phyloP scores from a whole-genome alignment of 2,888 invertebrate species.

The Furcula furcula region DNA sequence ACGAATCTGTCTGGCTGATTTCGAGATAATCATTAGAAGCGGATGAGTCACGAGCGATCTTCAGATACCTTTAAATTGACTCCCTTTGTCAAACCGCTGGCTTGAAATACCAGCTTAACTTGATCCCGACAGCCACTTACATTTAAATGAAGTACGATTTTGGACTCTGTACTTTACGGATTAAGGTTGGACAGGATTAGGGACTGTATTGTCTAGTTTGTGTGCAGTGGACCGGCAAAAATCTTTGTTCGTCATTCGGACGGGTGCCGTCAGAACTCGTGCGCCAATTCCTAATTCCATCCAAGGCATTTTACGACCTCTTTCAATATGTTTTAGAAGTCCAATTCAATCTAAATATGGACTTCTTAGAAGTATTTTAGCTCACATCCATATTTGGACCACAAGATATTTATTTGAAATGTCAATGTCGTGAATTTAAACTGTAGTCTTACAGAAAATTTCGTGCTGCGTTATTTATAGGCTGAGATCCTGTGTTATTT shows the following conservation, averaged over 20 bases:
- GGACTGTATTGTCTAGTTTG: constrained; percentile 8
- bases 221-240: constrained; percentile 24
- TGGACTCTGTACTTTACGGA: constrained; percentile 10
- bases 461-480: neutral
- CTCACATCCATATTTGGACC: constrained; percentile 14
- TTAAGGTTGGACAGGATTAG: constrained; percentile 10
- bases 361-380: constrained; percentile 20
- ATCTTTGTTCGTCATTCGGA: constrained; percentile 22
- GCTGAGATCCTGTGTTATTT: neutral
- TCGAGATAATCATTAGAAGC: constrained; percentile 61
- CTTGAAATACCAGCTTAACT: constrained; percentile 28
- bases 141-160: constrained; percentile 17
- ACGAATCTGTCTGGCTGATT: constrained; percentile 39
- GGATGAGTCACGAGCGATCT: constrained; percentile 71
- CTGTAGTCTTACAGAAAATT: neutral
- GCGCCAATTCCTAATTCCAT: too few species aligned
- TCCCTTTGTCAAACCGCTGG: constrained; percentile 67
- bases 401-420: constrained; percentile 10
- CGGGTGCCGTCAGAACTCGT: constrained; percentile 30
- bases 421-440: constrained; percentile 15
- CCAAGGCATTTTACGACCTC: constrained; percentile 32
- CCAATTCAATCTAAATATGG: constrained; percentile 24
- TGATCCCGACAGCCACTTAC: too few species aligned
- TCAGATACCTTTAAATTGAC: constrained; percentile 63
- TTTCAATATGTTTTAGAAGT: constrained; percentile 32